Evolutionary conservation across 2,797 vertebrate genomes (phyloP), one percentile per base, ranked within the genome.

Genomic region (Amblyopsis hoosieri): DNA sequence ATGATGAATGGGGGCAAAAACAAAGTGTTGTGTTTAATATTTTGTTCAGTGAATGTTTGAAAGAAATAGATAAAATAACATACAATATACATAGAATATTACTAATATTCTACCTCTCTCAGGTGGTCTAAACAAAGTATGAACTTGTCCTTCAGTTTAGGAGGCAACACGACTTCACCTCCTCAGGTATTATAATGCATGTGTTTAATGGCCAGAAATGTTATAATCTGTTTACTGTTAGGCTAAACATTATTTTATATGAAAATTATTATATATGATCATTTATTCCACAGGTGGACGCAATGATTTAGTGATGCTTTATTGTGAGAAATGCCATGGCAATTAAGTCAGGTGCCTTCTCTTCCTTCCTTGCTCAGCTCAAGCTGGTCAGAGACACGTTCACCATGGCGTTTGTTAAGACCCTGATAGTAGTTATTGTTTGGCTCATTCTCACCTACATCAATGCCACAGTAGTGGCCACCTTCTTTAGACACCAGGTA

Each of bases 371-470:
- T 56, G 14, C 50, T 11, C 75, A 87, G 76, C 3, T 63, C n/a
- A 7, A 62, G 15, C 58, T 85, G 1, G 0, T 76, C 63, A 84
- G 89, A 72, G 92, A 93, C 55, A 80, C 85, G 0, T 87, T 84
- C 64, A 47, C 64, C 52, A 67, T 45, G 0, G 89, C 89, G 0
- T 75, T 92, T 42, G 53, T 85, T 11, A 93, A 91, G 75, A 92
- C 91, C 81, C 72, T 90, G 53, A 75, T 88, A 0, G 69, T 93
- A 65, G 83, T 89, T 58, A 57, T 84, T 57, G 74, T 92, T 45
- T 91, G 90, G 89, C 7, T 91, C 46, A 4, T 74, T 15, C 80
- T 93, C 68, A 92, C 68, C 52, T 92, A 86, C 77, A 90, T 92
- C 72, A 92, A 91, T 5, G 31, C 70, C 31, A 84, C 66, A 2